These are phyloP conservation scores for Cephus pulcher DNA, from an alignment of 2,888 invertebrate species.

Conservation along the genomic window DNA sequence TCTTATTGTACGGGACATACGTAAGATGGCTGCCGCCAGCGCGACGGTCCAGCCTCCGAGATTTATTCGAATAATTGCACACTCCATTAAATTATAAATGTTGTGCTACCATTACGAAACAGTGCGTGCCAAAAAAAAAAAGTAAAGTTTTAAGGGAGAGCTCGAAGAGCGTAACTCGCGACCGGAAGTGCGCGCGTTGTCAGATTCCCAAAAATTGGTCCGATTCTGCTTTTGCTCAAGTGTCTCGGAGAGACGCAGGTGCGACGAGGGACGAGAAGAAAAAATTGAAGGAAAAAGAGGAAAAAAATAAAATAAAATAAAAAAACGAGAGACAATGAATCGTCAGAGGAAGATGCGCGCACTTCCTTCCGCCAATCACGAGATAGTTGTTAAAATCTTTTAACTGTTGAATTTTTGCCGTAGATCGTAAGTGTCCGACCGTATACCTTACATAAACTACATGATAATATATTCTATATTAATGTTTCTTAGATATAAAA, in stretches of 20 bases:
- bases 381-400: conserved; percentile 59
- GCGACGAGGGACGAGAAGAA: too few relatives aligned
- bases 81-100: conserved; percentile 32
- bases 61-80: conserved; percentile 41
- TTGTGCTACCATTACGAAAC: conserved; percentile 35
- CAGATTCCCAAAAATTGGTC: too few relatives aligned
- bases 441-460: conserved; percentile 58
- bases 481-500: conserved; percentile 61
- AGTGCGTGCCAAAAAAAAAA: conserved; percentile 37
- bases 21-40: conserved; percentile 28
- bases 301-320: conserved; percentile 5
- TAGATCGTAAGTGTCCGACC: conserved; percentile 63
- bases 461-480: conserved; percentile 62
- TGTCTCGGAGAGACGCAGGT: too few relatives aligned
- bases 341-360: not conserved
- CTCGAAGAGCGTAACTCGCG: conserved; percentile 2
- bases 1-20: not conserved
- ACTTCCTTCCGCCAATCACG: not conserved
- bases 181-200: not conserved
- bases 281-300: conserved; percentile 9
- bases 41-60: conserved; percentile 36
- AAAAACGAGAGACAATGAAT: conserved; percentile 18
- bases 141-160: conserved; percentile 10
- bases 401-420: conserved; percentile 64
- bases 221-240: too few relatives aligned